Conservation (phyloP, 1,140 invertebrate species). For the Lepidotrigona ventralis region DNA sequence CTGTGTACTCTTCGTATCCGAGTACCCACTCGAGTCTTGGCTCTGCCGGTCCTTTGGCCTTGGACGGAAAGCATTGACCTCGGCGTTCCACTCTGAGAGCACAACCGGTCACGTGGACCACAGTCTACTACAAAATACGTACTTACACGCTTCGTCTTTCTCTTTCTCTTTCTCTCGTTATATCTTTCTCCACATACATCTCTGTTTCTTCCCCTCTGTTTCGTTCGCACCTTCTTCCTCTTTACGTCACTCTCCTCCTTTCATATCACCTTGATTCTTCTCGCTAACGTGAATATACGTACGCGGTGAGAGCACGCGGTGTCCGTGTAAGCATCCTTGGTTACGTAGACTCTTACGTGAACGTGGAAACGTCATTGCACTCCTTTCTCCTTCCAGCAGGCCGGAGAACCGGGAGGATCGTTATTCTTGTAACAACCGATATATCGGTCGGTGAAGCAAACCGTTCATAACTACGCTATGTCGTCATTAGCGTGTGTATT, state of each 20-base stretch:
- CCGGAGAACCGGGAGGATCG: background rate
- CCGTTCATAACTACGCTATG: background rate
- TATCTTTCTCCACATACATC: background rate
- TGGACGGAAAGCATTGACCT: conserved; percentile 77
- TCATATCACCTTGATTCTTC: conserved; percentile 34
- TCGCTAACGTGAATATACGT: conserved; percentile 15
- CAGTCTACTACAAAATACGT: conserved; percentile 73
- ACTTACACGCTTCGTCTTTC: conserved; percentile 58
- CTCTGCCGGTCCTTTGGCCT: conserved; percentile 73
- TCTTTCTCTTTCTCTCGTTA: background rate
- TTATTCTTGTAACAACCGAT: conserved; percentile 16
- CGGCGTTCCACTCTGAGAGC: conserved; percentile 72
- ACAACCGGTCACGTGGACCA: conserved; percentile 73
- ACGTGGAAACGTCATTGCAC: conserved; percentile 40
- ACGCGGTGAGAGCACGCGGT: background rate
- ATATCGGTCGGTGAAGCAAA: background rate
- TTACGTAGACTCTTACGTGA: conserved; percentile 49
- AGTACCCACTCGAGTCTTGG: conserved; percentile 65
- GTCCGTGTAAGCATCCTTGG: conserved; percentile 18
- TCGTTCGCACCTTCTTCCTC: background rate
- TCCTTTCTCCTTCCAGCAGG: background rate
- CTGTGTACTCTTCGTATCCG: conserved; percentile 63
- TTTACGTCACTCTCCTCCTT: conserved; percentile 29
- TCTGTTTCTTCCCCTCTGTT: background rate
- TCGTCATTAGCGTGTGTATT: background rate